Evolutionary conservation across 1,140 invertebrate genomes (phyloP).

Genomic region (Saccostrea cuccullata): DNA sequence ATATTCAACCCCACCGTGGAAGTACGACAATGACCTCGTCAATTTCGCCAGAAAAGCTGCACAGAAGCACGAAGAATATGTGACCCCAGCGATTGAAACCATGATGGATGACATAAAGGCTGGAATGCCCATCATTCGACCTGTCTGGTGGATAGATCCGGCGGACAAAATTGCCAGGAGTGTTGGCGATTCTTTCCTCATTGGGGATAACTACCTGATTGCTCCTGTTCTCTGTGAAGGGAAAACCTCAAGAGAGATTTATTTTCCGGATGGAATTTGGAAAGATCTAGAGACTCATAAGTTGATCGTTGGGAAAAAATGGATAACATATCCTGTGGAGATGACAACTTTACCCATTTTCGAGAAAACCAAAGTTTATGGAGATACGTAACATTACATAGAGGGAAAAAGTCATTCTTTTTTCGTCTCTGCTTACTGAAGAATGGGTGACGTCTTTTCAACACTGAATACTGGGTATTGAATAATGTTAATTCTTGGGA

Average conservation of each 20-base stretch:
- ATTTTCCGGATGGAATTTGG: slow-evolving; percentile 77
- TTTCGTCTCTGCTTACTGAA: no score
- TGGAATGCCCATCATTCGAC: slow-evolving; percentile 84
- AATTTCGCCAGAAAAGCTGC: slow-evolving; percentile 84
- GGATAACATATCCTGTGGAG: slow-evolving; percentile 51
- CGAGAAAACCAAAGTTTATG: slow-evolving; percentile 46
- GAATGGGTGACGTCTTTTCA: no score
- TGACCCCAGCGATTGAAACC: slow-evolving; percentile 80
- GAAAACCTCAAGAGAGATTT: slow-evolving; percentile 84
- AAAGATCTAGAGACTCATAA: slow-evolving; percentile 51
- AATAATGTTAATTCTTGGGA: no score
- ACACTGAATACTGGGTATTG: no score
- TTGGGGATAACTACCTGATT: slow-evolving; percentile 89
- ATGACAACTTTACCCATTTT: slow-evolving; percentile 59
- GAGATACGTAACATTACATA: neutral
- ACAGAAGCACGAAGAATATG: slow-evolving; percentile 84
- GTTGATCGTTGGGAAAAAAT: slow-evolving; percentile 56
- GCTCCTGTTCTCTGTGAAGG: slow-evolving; percentile 89
- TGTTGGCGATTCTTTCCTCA: slow-evolving; percentile 89
- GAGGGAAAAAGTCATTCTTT: no score
- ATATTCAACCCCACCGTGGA: slow-evolving; percentile 92
- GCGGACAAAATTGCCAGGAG: slow-evolving; percentile 87
- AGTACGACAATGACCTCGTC: slow-evolving; percentile 86
- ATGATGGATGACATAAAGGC: slow-evolving; percentile 84
- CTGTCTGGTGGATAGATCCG: slow-evolving; percentile 94